Base-by-base conservation (phyloP, 2,797 vertebrate species). In the Caiman crocodilus region DNA sequence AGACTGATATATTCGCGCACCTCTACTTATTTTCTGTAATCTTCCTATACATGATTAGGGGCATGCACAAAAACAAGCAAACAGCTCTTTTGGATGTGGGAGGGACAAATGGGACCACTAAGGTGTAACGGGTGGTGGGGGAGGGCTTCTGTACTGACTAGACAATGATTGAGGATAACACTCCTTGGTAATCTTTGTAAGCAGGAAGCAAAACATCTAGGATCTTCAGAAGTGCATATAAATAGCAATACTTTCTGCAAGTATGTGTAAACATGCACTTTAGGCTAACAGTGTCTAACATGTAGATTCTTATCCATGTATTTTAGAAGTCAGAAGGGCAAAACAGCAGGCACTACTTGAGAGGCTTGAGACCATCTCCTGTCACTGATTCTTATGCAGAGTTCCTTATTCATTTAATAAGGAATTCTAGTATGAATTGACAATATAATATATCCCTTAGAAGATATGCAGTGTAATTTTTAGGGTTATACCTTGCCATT, bases 321-420 rank as follows among this genome's bases (percentile, higher is more conserved):
- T 55, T 65, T 83, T 76, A 87, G 59, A 55, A 20, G 87, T 92
- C 83, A 84, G 86, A 93, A 75, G n/a, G 18, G 89, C 79, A 93
- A 85, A 95, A 63, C 61, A 18, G n/a, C 88, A 64, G 60, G 20
- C 59, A 60, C 42, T 74, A 50, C 79, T 25, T 88, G 85, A 85
- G 67, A 78, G 63, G 84, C 79, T 95, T 56, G 85, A 76, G 80
- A 90, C 82, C 78, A 87, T 28, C 50, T 90, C 73, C 23, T 73
- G 69, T 25, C 82, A 91, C 5, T 92, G 90, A 91, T 90, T 93
- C 83, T 84, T 59, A 57, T 56, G 74, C 30, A 74, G 50, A 76
- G 71, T 17, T 89, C 60, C 42, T 61, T 57, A 85, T 2, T 50
- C 77, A 91, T 94, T 91, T 88, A 76, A 2, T 56, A 57, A 26